Evolutionary conservation across 2,888 invertebrate species (phyloP).

Genomic region (Bhutanitis thaidina): DNA sequence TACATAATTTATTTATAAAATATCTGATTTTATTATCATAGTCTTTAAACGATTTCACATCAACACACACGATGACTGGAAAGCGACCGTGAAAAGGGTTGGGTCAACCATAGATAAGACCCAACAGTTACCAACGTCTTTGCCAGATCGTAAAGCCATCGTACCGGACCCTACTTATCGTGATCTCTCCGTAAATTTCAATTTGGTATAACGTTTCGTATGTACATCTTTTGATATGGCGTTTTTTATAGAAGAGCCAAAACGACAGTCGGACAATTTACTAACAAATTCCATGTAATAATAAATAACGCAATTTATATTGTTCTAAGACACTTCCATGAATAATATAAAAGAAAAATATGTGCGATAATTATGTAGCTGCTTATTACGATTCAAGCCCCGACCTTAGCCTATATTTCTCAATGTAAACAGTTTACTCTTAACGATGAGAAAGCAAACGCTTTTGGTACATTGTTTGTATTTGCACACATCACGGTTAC

Average conservation of each 20-base stretch:
- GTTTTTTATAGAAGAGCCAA: too few relatives aligned
- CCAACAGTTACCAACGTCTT: constrained; percentile 64
- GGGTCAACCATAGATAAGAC: constrained; percentile 64
- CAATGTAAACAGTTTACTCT: constrained; percentile 49
- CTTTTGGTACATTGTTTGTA: constrained; percentile 32
- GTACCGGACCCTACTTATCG: constrained; percentile 53
- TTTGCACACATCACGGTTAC: constrained; percentile 16
- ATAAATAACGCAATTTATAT: too few relatives aligned
- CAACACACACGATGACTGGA: constrained; percentile 36
- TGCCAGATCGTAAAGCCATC: constrained; percentile 64
- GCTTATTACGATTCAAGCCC: constrained; percentile 18
- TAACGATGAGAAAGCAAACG: constrained; percentile 36
- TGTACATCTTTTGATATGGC: constrained; percentile 19
- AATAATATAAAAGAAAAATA: too few relatives aligned
- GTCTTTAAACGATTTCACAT: constrained; percentile 31
- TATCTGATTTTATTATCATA: neutral
- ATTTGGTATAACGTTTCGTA: constrained; percentile 46
- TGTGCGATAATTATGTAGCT: neutral
- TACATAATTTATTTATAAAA: neutral
- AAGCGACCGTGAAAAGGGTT: constrained; percentile 71
- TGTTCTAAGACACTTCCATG: too few relatives aligned
- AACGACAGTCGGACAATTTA: too few relatives aligned
- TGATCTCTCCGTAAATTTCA: constrained; percentile 59
- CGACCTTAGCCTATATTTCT: constrained; percentile 47
- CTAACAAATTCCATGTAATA: too few relatives aligned